Percentiles rank a stretch among this genome's conserved stretches.
These are phyloP conservation scores for Cyphomyrus discorhynchus DNA, from an alignment of 2,113 vertebrate species.

Conservation along the genomic window DNA sequence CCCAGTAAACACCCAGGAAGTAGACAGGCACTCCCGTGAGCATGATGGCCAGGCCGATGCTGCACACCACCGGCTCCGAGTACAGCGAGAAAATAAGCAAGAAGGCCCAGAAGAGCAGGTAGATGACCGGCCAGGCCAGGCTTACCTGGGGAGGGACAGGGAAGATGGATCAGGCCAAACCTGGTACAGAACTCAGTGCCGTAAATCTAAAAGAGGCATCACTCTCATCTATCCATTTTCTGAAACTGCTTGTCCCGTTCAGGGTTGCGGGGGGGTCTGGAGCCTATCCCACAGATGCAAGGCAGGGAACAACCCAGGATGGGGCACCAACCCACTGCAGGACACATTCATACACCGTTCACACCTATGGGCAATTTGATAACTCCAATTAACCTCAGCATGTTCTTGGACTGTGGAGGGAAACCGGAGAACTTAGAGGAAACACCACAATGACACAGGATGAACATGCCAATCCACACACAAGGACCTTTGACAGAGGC, in stretches of 20 bases:
- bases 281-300: background rate
- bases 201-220: background rate
- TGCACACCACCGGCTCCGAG: conserved; percentile 68
- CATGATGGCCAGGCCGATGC: conserved; percentile 71
- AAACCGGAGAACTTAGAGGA: too few species aligned
- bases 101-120: conserved; percentile 77
- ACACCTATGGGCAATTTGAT: background rate
- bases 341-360: background rate
- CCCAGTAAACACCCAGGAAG: conserved; percentile 67
- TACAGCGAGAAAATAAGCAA: conserved; percentile 68
- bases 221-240: background rate
- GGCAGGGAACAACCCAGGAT: background rate
- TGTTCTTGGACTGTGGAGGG: too few species aligned
- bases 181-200: background rate
- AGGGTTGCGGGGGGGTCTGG: background rate
- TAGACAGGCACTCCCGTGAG: conserved; percentile 70
- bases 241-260: background rate
- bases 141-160: conserved; percentile 55
- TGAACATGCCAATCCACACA: background rate
- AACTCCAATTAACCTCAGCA: background rate
- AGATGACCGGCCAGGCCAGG: conserved; percentile 67
- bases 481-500: background rate
- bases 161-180: background rate
- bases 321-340: background rate
- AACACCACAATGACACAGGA: background rate